Base-by-base conservation (phyloP, 92 coral and sea anemone species). In the Phenganax stokvisi region DNA sequence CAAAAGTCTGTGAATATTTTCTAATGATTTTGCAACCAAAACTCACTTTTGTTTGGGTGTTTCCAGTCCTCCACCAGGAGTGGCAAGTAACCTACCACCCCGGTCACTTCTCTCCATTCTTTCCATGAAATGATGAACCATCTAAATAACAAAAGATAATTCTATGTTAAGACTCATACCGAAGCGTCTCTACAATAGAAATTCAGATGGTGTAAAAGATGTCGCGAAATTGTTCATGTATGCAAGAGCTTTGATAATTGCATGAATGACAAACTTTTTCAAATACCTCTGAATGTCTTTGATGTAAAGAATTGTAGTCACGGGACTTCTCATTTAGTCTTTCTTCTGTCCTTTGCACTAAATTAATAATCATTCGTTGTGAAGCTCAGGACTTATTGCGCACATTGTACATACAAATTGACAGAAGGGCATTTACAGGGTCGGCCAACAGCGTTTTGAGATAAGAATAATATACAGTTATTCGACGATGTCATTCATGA, bases 111-210 rank as follows among this genome's bases (percentile, higher is more conserved):
- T 92, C 54, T 93, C 97, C 52, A 91, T 85, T 78, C 92, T 89
- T 66, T 93, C 98, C 97, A 93, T 91, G 80, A 91, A 92, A 67
- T 93, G 93, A 77, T 91, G 98, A 64, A 93, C 93, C 80, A 93
- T 78, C 98, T 93, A 67, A 7, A 13, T 16, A 84, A 31, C 12
- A 7, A 13, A 17, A 66, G 13, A 16, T 20, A 12, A 4, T 16
- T 7, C 66, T 0, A 13, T 47, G 29, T 31, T 30, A 52, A 20
- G 37, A 61, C 52, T 37, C 37, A 31, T 2, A n/a, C 6, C 67
- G 15, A 61, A 37, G 47, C 29, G 2, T 59, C n/a, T 13, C 4
- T 59, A 59, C 27, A 59, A 59, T 59, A 59, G 0, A 20, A 1
- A 25, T 13, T 59, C n/a, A 59, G 65, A 1, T 13, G 27, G 7